Evolutionary conservation across 2,797 vertebrate species (phyloP).

Genomic region (Galago senegalensis): DNA sequence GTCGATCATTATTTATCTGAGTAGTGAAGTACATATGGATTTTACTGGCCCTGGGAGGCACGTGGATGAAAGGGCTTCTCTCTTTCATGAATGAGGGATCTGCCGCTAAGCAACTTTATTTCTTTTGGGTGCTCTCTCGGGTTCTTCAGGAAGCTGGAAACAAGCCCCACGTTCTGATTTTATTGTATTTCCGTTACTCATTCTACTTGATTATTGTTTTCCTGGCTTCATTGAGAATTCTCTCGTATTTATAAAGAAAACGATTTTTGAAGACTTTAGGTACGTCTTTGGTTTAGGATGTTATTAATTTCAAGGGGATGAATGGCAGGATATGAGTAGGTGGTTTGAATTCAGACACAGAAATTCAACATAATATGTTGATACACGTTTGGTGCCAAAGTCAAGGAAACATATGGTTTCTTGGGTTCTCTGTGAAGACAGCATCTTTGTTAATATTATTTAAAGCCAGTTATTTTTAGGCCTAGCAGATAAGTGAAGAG

Average conservation of each 20-base stretch:
- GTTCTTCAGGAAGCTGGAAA: background rate
- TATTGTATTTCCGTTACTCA: background rate
- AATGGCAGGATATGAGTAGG: constrained; percentile 33
- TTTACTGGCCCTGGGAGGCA: background rate
- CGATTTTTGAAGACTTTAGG: background rate
- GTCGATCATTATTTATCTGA: background rate
- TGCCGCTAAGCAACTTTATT: background rate
- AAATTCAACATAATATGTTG: constrained; percentile 48
- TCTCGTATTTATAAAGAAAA: background rate
- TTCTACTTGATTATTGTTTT: background rate
- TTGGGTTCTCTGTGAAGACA: constrained; percentile 10
- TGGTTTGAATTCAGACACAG: constrained; percentile 60
- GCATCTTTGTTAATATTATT: constrained; percentile 64
- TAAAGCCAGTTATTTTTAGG: constrained; percentile 67
- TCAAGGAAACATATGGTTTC: constrained; percentile 58
- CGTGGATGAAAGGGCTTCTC: background rate
- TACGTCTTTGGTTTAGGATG: constrained; percentile 46
- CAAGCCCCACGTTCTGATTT: background rate
- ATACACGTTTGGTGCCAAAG: constrained; percentile 35
- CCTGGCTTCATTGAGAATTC: background rate
- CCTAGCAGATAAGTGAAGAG: constrained; percentile 42
- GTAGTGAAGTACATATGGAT: background rate
- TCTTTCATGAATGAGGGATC: background rate
- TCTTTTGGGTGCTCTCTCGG: background rate
- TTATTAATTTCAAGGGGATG: constrained; percentile 37